Base-by-base conservation (phyloP, 2,888 invertebrate genomes). In the Escarpia spicata region DNA sequence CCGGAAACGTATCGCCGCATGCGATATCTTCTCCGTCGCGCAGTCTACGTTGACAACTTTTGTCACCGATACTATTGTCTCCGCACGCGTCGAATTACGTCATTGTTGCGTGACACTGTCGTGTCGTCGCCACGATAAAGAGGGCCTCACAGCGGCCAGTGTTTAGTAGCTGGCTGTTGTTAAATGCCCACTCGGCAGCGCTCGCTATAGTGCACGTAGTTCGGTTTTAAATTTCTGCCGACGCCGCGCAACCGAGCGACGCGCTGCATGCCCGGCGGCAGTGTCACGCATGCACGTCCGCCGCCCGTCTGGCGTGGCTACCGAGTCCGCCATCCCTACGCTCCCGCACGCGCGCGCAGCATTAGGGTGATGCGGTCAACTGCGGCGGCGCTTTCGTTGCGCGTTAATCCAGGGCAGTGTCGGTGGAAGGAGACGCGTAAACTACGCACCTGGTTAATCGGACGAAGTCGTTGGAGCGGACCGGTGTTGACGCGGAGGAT, bases 331-430 rank as follows among this genome's bases (percentile, higher is more conserved):
- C 8, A 6, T 0, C 45, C 0, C 52, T 52, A 12, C 60, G 60
- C 60, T n/a, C 75, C 3, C 26, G 75, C 75, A 4, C 75, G 19
- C 75, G 75, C 75, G 75, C n/a, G 19, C 75, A 26, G 75, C 75
- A 75, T 75, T 26, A 6, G 75, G n/a, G 26, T 75, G 75, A 26
- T 19, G 75, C 75, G 75, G 75, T 26, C 26, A 26, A 75, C 26
- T n/a, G 75, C 75, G 75, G 19, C 26, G 60, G 9, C 52, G 52
- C 52, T 52, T 52, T 52, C 60, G 4, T 19, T 60, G 75, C 75
- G 52, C 75, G 75, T 75, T 75, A 75, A 75, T 75, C 75, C 75
- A 75, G 75, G 75, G 75, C n/a, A 75, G 75, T 75, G 75, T 75
- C 26, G n/a, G 26, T 6, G 4, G 75, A n/a, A 1, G 26, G 75